Evolutionary conservation across 2,113 vertebrate genomes (phyloP).

Genomic region (Amazona vittata): DNA sequence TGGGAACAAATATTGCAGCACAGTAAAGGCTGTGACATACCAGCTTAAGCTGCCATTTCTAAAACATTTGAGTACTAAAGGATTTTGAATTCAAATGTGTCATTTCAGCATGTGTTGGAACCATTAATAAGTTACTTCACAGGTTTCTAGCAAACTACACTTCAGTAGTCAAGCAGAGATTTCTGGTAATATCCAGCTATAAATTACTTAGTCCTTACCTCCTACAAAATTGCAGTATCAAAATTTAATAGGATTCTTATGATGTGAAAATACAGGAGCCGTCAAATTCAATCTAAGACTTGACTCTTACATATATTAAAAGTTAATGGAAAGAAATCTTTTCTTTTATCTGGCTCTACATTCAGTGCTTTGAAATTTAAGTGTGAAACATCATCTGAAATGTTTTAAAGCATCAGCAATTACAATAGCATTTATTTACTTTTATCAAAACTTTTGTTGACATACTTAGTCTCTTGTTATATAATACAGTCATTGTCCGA

Average conservation of each 20-base stretch:
- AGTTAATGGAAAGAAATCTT: not conserved
- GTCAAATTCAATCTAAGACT: not conserved
- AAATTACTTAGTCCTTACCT: not conserved
- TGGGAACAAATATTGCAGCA: not conserved
- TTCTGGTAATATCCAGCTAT: not conserved
- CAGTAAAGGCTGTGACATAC: not conserved
- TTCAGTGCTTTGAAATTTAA: not conserved
- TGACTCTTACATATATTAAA: not conserved
- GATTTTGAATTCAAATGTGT: not conserved
- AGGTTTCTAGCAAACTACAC: not conserved
- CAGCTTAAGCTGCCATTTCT: not conserved
- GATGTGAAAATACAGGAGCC: not conserved
- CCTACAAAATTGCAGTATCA: not conserved
- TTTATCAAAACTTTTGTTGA: not conserved
- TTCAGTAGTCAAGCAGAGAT: not conserved
- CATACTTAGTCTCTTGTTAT: not conserved
- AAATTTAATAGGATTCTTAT: not conserved
- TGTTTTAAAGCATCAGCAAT: not conserved
- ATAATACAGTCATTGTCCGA: not conserved
- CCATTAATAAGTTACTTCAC: not conserved
- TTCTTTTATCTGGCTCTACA: not conserved
- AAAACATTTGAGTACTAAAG: not conserved
- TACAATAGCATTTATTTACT: not conserved
- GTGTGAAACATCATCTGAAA: not conserved
- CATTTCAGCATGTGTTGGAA: not conserved